Evolutionary conservation across 2,797 vertebrate genomes (phyloP), one percentile per base, ranked within the genome.

Genomic region (Sciurus vulgaris): DNA sequence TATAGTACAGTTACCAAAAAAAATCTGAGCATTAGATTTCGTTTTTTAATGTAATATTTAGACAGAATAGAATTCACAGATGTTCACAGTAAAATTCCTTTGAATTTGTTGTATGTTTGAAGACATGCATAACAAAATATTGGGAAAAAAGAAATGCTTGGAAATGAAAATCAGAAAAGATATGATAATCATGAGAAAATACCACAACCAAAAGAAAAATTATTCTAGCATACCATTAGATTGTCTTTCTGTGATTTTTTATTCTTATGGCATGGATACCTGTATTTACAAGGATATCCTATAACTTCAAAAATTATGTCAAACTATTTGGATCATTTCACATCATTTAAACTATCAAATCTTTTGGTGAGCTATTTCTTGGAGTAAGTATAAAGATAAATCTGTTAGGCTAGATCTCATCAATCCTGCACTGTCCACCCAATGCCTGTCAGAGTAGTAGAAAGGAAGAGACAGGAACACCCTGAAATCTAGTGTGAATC

Each of bases 221-320:
- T 63, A 41, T 77, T 81, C 33, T 35, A 89, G 17, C 41, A 59
- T 35, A 41, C 76, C 81, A 65, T 13, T 10, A 28, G 44, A 49
- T 44, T 49, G 7, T 79, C 95, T 69, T 56, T 77, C 63, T 90
- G 5, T 59, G 69, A 82, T 15, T 81, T 89, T 94, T 86, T 91
- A 38, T 38, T 87, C 93, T 97, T 51, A 59, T 65, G 14, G 6
- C 88, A 67, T 44, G 22, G 3, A 28, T 74, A 79, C 0, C 12
- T 56, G 5, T 14, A 89, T 92, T 92, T 82, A 78, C 74, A 63
- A 84, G 24, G 47, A 81, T 65, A 78, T 41, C 7, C 47, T 4
- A 9, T 65, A 59, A 15, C 38, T 41, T 59, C 91, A 30, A 96
- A 8, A 44, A 49, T 47, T 30, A 49, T 38, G 70, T 54, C 5